Conservation (phyloP, 2,113 vertebrate genomes). For the Myiopsitta monachus region DNA sequence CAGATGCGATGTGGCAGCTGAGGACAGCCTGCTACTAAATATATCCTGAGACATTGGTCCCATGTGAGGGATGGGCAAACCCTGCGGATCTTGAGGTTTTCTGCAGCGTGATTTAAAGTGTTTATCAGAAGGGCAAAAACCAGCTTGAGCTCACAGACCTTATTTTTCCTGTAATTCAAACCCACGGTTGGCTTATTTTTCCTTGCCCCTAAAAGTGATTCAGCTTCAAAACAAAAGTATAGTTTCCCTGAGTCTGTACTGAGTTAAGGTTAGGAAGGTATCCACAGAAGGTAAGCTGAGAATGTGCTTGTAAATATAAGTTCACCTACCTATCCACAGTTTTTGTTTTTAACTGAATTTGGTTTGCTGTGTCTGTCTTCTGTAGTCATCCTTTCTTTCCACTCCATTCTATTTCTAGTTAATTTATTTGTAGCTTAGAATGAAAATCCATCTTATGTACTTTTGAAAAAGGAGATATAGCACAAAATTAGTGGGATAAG, state of each 20-base stretch:
- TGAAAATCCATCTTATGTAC: not conserved
- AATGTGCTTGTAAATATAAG: not conserved
- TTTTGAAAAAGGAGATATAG: not conserved
- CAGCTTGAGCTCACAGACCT: not conserved
- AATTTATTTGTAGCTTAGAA: not conserved
- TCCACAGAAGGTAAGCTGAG: not conserved
- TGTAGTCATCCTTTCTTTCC: not conserved
- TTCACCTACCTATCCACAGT: too few species aligned
- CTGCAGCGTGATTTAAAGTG: not conserved
- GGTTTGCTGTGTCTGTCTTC: not conserved
- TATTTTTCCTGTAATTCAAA: not conserved
- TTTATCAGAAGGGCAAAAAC: not conserved
- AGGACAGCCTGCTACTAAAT: not conserved
- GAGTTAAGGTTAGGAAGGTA: not conserved
- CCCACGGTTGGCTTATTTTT: not conserved
- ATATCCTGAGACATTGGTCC: not conserved
- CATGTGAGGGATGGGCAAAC: not conserved
- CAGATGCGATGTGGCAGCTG: not conserved
- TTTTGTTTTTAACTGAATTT: not conserved
- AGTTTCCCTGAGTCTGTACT: not conserved
- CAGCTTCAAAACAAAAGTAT: not conserved
- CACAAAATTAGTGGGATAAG: not conserved
- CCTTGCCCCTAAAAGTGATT: not conserved
- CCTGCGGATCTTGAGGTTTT: conserved; percentile 9
- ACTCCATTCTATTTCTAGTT: not conserved